phyloP scores from a whole-genome alignment of 64 coral and sea anemone genomes.

The Dendrophyllia cribrosa region DNA sequence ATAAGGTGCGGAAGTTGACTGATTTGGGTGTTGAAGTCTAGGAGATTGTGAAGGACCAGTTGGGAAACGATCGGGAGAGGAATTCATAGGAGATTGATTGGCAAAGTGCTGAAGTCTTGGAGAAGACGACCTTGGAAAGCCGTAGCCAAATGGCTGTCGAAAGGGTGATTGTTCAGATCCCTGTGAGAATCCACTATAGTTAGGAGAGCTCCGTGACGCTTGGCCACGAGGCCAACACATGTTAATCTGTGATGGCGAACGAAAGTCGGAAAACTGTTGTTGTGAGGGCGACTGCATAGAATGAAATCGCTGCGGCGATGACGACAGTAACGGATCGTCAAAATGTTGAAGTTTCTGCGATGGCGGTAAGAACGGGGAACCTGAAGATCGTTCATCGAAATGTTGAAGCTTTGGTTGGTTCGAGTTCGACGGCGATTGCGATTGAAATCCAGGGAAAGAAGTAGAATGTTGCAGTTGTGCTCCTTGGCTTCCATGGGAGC shows the following conservation, averaged over 20 bases:
- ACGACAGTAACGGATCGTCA: conserved; percentile 89
- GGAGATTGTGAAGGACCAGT: conserved; percentile 75
- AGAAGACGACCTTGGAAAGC: conserved; percentile 81
- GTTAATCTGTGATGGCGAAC: conserved; percentile 80
- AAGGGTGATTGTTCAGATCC: conserved; percentile 69
- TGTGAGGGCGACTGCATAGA: conserved; percentile 48
- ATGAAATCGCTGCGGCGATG: conserved; percentile 85
- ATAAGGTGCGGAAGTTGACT: conserved; percentile 56
- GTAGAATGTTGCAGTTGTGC: conserved; percentile 79
- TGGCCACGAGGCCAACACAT: conserved; percentile 79
- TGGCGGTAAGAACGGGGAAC: conserved; percentile 62
- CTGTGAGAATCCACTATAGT: conserved; percentile 40
- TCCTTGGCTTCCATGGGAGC: conserved; percentile 73
- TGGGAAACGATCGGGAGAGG: conserved; percentile 56
- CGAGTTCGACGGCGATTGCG: conserved; percentile 57
- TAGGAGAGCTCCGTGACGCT: conserved; percentile 66
- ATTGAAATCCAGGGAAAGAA: conserved; percentile 83
- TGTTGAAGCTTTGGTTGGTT: conserved; percentile 92
- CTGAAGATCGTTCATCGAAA: conserved; percentile 82
- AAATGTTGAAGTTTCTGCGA: conserved; percentile 97
- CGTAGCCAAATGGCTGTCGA: conserved; percentile 81
- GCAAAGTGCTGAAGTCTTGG: conserved; percentile 94
- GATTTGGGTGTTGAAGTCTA: conserved; percentile 65
- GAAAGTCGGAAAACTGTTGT: conserved; percentile 81
- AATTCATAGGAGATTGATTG: conserved; percentile 75